Base-by-base conservation (phyloP, 2,113 vertebrate genomes). In the Leptodactylus fuscus region DNA sequence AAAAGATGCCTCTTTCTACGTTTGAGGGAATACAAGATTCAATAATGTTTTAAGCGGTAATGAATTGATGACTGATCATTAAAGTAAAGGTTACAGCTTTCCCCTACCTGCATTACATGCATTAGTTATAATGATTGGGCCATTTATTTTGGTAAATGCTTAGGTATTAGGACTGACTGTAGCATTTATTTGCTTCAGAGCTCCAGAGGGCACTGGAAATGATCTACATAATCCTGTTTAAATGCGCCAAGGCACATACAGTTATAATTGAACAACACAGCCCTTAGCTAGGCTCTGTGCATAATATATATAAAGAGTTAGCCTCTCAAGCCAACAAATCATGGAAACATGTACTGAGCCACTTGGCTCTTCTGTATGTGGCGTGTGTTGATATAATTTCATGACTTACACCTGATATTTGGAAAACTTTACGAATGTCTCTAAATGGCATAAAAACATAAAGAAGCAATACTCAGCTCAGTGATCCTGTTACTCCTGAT, bases 251-350 rank as follows among this genome's bases (percentile, higher is more conserved):
- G 16, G 71, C 49, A 60, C 51, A 82, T 27, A 70, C 38, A 55
- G 67, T 36, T 82, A 65, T 82, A 82, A 82, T 73, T 73, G 67
- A 73, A 82, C 34, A 73, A 73, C 22, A 27, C 49, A 82, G 67
- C 81, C 65, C 29, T 27, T 41, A 82, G 67, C 34, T 82, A 73
- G 15, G 20, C 34, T 73, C 24, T 44, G 46, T n/a, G 48, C 32
- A 55, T 48, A 82, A 53, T 9, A 77, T 77, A 77, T 77, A 77
- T 18, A 16, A 62, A 81, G 60, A 71, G 48, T 76, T 24, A 32
- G 4, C 8, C 16, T 53, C 10, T 49, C 34, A 34, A 53, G 27
- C 13, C 5, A 4, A 65, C 15, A 65, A 27, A 29, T 32, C 60
- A 65, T 16, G 4, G 32, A 65, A 65, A 32, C 27, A 32, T 24